phyloP scores from a whole-genome alignment of 2,797 vertebrate genomes.

The Acanthurus tractus region DNA sequence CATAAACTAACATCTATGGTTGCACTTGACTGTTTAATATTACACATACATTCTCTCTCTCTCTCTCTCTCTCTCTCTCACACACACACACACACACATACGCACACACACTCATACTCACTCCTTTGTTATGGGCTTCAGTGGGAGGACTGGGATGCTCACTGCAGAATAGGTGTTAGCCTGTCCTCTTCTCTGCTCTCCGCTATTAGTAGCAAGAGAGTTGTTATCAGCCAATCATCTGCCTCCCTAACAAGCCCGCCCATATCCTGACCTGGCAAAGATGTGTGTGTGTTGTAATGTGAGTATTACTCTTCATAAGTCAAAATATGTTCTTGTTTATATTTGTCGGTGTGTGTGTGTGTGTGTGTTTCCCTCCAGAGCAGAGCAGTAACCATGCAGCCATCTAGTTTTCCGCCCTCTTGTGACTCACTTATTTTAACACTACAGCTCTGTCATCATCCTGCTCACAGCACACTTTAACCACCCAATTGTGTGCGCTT shows the following conservation, averaged over 20 bases:
- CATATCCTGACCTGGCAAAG: slow-evolving; percentile 24
- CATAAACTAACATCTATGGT: not conserved
- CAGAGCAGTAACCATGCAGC: slow-evolving; percentile 24
- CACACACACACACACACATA: not conserved
- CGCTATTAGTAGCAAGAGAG: slow-evolving; percentile 30
- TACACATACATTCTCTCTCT: not conserved
- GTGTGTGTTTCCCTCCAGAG: slow-evolving; percentile 1
- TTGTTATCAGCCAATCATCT: slow-evolving; percentile 44
- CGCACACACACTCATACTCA: not conserved
- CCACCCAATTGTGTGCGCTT: slow-evolving; percentile 6
- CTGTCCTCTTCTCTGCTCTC: slow-evolving; percentile 36
- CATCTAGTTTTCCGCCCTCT: slow-evolving; percentile 30
- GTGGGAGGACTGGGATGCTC: slow-evolving; percentile 31
- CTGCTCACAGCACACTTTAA: slow-evolving; percentile 21
- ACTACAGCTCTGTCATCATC: slow-evolving; percentile 30
- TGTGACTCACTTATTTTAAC: slow-evolving; percentile 40
- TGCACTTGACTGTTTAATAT: not conserved
- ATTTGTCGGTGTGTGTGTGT: slow-evolving; percentile 11
- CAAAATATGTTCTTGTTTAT: slow-evolving; percentile 13
- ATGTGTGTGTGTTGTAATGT: not conserved
- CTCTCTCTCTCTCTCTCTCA: not conserved
- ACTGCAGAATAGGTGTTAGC: slow-evolving; percentile 31
- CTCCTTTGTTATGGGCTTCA: slow-evolving; percentile 19
- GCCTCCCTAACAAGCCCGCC: slow-evolving; percentile 43
- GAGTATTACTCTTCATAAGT: slow-evolving; percentile 14